phyloP scores from a whole-genome alignment of 64 coral and sea anemone species.

The Dendrophyllia cribrosa region DNA sequence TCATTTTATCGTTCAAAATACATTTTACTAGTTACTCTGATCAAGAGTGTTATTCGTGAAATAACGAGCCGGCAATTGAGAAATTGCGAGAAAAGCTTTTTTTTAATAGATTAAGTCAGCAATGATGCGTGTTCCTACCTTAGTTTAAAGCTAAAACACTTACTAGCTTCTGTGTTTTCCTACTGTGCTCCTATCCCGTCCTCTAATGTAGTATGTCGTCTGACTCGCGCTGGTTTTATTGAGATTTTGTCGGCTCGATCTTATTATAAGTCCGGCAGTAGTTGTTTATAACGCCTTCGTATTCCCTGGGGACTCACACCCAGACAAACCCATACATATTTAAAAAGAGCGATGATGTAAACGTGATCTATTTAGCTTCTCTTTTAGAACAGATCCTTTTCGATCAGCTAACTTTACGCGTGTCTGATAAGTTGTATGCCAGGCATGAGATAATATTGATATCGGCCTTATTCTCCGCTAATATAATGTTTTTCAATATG shows the following conservation, averaged over 20 bases:
- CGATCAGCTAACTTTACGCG: not conserved
- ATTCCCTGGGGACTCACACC: conserved; percentile 39
- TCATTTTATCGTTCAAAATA: no score
- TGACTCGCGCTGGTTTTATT: not conserved
- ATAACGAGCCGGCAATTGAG: no score
- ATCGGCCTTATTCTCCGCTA: no score
- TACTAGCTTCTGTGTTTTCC: not conserved
- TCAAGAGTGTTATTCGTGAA: no score
- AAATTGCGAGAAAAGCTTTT: no score
- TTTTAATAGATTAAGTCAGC: no score
- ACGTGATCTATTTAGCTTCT: not conserved
- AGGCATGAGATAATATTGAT: not conserved
- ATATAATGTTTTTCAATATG: not conserved
- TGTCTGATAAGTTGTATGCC: not conserved
- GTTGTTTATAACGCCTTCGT: conserved; percentile 13
- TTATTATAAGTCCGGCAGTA: not conserved
- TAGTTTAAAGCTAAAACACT: no score
- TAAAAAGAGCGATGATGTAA: conserved; percentile 13
- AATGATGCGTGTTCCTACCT: no score
- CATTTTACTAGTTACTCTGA: no score
- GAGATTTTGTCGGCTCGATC: not conserved
- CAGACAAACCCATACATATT: conserved; percentile 16
- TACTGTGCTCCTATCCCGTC: not conserved
- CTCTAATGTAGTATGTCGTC: no score
- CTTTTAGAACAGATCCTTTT: not conserved